phyloP scores from a whole-genome alignment of 2,113 vertebrate genomes.

The Ondatra zibethicus region DNA sequence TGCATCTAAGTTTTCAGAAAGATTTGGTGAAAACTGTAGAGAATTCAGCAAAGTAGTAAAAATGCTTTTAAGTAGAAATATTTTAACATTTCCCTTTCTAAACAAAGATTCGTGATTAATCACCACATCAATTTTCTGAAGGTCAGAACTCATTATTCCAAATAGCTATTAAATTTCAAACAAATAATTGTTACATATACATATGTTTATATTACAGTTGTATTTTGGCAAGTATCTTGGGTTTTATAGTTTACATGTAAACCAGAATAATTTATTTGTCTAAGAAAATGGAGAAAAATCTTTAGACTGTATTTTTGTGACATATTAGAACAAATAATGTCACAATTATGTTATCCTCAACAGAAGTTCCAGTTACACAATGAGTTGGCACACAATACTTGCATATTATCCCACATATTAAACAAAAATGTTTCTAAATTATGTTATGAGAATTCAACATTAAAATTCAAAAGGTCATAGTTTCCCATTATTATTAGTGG shows the following conservation, averaged over 20 bases:
- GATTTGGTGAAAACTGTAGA: background rate
- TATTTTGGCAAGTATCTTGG: background rate
- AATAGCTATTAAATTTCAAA: background rate
- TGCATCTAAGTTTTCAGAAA: background rate
- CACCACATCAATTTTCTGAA: background rate
- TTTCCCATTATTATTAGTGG: background rate
- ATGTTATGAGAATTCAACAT: background rate
- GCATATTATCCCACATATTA: background rate
- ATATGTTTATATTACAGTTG: background rate
- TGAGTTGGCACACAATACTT: background rate
- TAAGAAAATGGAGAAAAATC: background rate
- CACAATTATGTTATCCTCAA: background rate
- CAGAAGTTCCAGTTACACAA: background rate
- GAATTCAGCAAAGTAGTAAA: background rate
- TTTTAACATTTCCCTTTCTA: background rate
- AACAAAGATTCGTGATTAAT: background rate
- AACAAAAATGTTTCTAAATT: background rate
- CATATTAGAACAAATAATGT: background rate
- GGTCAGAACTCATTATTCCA: background rate
- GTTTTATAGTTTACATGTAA: background rate
- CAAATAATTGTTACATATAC: background rate
- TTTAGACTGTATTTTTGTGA: background rate
- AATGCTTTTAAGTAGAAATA: constrained; percentile 14
- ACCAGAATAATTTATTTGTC: background rate
- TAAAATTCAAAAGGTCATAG: background rate